Percentiles rank a stretch among this genome's conserved stretches.
Evolutionary conservation across 2,888 invertebrate genomes (phyloP).

Genomic region (Oithona nana): DNA sequence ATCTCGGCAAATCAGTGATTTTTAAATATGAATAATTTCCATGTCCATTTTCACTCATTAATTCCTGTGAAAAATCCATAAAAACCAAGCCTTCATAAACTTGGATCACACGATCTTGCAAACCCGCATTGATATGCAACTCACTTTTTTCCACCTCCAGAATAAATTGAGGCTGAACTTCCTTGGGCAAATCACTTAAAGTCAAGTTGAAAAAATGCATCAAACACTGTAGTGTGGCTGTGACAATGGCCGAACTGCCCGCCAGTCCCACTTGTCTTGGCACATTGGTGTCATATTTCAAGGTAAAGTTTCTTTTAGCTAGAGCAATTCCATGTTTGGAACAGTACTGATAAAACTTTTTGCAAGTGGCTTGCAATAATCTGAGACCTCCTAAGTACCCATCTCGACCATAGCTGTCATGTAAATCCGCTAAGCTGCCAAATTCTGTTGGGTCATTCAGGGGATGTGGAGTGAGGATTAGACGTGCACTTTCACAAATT

Average conservation of each 20-base stretch:
- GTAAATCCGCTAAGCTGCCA: conserved; percentile 18
- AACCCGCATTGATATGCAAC: conserved; percentile 22
- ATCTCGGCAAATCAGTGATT: conserved; percentile 19
- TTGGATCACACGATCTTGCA: conserved; percentile 23
- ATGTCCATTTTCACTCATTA: conserved; percentile 21
- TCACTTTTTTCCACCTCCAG: conserved; percentile 22
- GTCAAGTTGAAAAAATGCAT: conserved; percentile 21
- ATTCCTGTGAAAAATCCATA: conserved; percentile 21
- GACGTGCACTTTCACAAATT: conserved; percentile 19
- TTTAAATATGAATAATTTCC: conserved; percentile 20
- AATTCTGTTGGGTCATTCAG: conserved; percentile 22
- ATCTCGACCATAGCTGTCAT: conserved; percentile 18
- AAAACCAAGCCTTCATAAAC: conserved; percentile 22
- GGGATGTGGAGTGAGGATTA: conserved; percentile 21
- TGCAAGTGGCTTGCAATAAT: conserved; percentile 23
- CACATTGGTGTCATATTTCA: conserved; percentile 23
- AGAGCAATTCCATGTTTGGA: conserved; percentile 21
- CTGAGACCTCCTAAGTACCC: conserved; percentile 22
- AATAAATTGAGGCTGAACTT: conserved; percentile 21
- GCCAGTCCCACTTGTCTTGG: conserved; percentile 23
- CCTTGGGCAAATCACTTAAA: conserved; percentile 19
- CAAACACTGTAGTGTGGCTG: conserved; percentile 21
- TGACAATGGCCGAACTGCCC: conserved; percentile 22
- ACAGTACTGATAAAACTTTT: conserved; percentile 22
- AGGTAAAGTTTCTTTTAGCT: conserved; percentile 21